Percentiles rank a stretch among this genome's conserved stretches.
Evolutionary conservation across 2,113 vertebrate genomes (phyloP).

Genomic region (rat (Rattus norvegicus)): DNA sequence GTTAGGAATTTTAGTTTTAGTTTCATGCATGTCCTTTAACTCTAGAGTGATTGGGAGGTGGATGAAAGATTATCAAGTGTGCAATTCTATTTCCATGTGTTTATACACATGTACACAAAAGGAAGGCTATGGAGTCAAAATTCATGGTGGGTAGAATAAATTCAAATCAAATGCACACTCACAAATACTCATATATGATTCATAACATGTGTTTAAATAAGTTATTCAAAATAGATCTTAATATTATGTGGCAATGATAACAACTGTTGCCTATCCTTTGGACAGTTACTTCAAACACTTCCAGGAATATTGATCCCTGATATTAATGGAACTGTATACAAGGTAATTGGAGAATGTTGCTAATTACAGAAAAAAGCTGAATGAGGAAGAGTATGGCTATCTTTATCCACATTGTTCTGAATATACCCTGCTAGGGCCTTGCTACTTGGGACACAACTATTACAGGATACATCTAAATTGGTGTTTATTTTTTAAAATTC

Average conservation of each 20-base stretch:
- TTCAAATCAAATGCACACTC: background rate
- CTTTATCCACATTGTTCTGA: background rate
- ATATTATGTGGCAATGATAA: background rate
- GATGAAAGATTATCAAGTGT: background rate
- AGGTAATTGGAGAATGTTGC: constrained; percentile 12
- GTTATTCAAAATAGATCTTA: constrained; percentile 12
- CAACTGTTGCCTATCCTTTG: background rate
- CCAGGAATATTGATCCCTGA: constrained; percentile 29
- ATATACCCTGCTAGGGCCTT: background rate
- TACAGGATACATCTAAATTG: background rate
- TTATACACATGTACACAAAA: background rate
- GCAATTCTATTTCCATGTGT: background rate
- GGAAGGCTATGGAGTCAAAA: background rate
- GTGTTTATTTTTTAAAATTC: background rate
- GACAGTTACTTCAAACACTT: constrained; percentile 25
- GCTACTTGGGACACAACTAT: background rate
- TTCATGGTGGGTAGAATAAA: background rate
- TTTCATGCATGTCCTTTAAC: background rate
- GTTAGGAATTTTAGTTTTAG: background rate
- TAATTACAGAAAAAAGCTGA: background rate
- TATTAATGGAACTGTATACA: background rate
- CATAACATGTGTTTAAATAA: constrained; percentile 26
- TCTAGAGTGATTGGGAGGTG: background rate
- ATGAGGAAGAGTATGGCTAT: background rate
- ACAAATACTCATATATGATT: background rate